Evolutionary conservation across 2,888 invertebrate species (phyloP), one percentile per base, ranked within the genome.

Genomic region (Aproaerema taeniolella): DNA sequence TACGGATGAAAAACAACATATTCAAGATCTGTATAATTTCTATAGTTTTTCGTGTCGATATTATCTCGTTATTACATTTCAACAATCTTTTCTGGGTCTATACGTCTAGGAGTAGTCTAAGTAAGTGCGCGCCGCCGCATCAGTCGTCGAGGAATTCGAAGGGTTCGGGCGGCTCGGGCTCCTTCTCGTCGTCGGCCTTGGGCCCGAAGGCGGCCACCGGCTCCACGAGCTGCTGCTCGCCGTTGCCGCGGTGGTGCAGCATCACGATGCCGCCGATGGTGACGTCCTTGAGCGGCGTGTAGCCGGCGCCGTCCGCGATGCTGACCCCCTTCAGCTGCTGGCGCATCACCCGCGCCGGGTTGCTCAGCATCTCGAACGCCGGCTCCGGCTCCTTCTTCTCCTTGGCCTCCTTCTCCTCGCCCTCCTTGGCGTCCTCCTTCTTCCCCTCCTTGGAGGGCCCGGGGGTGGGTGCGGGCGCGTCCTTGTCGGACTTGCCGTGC

Each of bases 101-200:
- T 20, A 20, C 20, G 8, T 20, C 20, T 20, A 20, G 20, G 8
- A 6, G 8, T 6, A 20, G 8, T 20, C n/a, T 6, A 20, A 20
- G 20, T 20, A 6, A 20, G 20, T 20, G 8, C 20, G 8, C 4
- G 20, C 20, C n/a, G 50, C 50, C 12, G 20, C 61, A 72, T 88
- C 89, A 92, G 74, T 94, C 94, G 76, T 98, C 98, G 57, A 91
- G 91, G 85, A 95, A 99, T 83, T 98, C 97, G 72, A 99, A 99
- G 49, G 98, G 97, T 88, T 98, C 98, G 65, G 98, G 98, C 30
- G 98, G 96, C 61, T 97, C 97, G 0, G 98, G 97, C 78, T 99
- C 98, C 63, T 96, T 96, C 58, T 96, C 97, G 62, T 98, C 98
- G 50, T 97, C 98, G 11, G 93, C 91, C 70, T 95, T 95, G 2